phyloP scores from a whole-genome alignment of 2,797 vertebrate genomes.

The Melanogrammus aeglefinus region DNA sequence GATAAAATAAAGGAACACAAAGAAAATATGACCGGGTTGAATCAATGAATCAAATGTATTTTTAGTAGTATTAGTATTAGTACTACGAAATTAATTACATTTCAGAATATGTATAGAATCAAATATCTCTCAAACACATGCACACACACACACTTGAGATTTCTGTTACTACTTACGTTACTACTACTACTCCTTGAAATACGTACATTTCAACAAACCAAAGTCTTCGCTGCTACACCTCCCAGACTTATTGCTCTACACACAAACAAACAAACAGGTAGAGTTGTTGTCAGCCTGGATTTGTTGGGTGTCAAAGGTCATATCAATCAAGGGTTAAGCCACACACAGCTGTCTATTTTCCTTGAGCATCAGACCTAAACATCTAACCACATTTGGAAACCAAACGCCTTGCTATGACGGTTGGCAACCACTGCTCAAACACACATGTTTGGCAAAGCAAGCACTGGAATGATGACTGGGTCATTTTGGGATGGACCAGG shows the following conservation, averaged over 20 bases:
- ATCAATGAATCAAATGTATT: neutral
- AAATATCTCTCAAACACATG: too few species aligned
- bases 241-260: conserved; percentile 17
- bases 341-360: conserved; percentile 14
- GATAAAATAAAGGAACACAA: neutral
- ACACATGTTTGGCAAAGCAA: neutral
- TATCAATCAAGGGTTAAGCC: conserved; percentile 12
- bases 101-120: neutral
- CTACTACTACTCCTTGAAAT: too few species aligned
- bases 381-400: neutral
- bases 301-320: conserved; percentile 7
- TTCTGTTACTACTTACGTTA: conserved; percentile 22
- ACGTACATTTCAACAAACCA: conserved; percentile 8
- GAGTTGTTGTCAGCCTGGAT: neutral
- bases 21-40: neutral
- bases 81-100: neutral
- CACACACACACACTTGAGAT: conserved; percentile 13
- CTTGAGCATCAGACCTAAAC: conserved; percentile 7
- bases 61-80: neutral
- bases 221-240: neutral
- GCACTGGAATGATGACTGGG: neutral
- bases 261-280: conserved; percentile 31
- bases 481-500: neutral
- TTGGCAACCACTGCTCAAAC: neutral
- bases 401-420: neutral